These are phyloP conservation scores for Myotis davidii DNA, from an alignment of 2,113 vertebrate species.

Conservation along the genomic window DNA sequence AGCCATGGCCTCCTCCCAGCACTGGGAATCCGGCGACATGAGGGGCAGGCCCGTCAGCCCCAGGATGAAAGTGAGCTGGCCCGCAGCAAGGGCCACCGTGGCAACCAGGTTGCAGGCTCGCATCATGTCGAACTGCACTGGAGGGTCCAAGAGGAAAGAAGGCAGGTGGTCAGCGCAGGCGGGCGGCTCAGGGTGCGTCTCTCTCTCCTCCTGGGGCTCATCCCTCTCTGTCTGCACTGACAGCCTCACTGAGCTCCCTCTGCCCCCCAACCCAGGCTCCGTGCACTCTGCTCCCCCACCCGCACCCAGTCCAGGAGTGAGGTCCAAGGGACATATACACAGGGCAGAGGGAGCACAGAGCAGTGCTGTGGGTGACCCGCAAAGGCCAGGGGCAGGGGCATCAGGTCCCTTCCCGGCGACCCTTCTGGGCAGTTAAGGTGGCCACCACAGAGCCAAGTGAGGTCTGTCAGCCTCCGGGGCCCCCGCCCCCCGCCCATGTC, in stretches of 20 bases:
- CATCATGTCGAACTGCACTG: conserved; percentile 99
- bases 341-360: not conserved
- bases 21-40: conserved; percentile 94
- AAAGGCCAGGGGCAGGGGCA: not conserved
- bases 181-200: not conserved
- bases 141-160: not conserved
- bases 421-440: not conserved
- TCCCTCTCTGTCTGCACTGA: not conserved
- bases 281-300: not conserved
- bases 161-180: not conserved
- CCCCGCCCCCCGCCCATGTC: not conserved
- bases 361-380: too few species aligned
- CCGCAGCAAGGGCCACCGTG: conserved; percentile 92
- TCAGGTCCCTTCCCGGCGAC: not conserved
- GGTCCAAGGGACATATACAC: fast-evolving
- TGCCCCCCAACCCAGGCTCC: not conserved
- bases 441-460: not conserved
- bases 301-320: not conserved
- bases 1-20: conserved; percentile 99
- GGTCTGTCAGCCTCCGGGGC: not conserved
- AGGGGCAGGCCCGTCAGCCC: conserved; percentile 92
- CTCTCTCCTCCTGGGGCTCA: too few species aligned
- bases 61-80: conserved; percentile 96
- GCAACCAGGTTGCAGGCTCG: conserved; percentile 98
- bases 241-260: not conserved